phyloP scores from a whole-genome alignment of 2,888 invertebrate genomes.

The Ectemnius lituratus region DNA sequence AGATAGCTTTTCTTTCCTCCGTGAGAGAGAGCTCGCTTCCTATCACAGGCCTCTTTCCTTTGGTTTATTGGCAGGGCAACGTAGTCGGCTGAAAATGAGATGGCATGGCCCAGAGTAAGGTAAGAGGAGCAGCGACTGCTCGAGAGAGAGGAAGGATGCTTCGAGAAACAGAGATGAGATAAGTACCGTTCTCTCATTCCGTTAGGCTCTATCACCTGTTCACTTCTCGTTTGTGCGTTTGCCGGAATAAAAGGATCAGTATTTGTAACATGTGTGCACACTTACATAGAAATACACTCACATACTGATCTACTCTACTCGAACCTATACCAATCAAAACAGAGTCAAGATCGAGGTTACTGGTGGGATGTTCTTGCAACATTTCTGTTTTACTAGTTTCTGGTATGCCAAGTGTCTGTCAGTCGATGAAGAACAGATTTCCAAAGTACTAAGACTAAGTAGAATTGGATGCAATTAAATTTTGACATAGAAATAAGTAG shows the following conservation, averaged over 20 bases:
- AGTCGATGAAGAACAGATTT: too few species aligned
- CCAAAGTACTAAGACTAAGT: too few species aligned
- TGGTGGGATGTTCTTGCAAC: slow-evolving; percentile 36
- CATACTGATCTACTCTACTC: not conserved
- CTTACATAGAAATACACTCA: not conserved
- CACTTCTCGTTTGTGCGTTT: slow-evolving; percentile 22
- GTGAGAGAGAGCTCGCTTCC: slow-evolving; percentile 14
- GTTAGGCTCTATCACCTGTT: slow-evolving; percentile 62
- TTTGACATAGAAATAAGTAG: too few species aligned
- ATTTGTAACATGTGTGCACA: slow-evolving; percentile 4
- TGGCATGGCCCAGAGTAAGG: slow-evolving; percentile 5
- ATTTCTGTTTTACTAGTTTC: too few species aligned
- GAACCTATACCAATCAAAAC: not conserved
- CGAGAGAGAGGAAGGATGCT: slow-evolving; percentile 4
- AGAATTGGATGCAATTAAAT: too few species aligned
- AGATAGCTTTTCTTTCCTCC: slow-evolving; percentile 1
- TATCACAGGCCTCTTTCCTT: not conserved
- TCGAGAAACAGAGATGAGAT: slow-evolving; percentile 14
- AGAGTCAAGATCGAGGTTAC: slow-evolving; percentile 57
- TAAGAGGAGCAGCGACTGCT: not conserved
- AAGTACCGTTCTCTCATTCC: slow-evolving; percentile 66
- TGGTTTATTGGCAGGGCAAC: slow-evolving; percentile 35
- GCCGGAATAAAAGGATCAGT: not conserved
- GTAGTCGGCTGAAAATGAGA: slow-evolving; percentile 22
- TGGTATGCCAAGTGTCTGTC: too few species aligned